Base-by-base conservation (phyloP, 2,113 vertebrate species). In the Calidris pygmaea region DNA sequence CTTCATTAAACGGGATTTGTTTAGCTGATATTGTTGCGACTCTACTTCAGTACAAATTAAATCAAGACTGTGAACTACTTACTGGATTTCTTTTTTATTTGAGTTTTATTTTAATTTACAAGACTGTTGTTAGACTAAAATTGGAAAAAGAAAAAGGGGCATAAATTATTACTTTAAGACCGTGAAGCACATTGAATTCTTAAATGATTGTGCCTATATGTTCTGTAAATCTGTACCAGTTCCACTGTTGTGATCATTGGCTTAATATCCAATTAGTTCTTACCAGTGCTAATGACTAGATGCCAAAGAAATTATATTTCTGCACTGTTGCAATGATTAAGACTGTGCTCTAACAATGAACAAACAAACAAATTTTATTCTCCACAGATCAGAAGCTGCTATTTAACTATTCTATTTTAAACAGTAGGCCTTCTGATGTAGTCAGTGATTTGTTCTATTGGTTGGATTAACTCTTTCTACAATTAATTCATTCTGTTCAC, bases 191-290 rank as follows among this genome's bases (percentile, higher is more conserved):
- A 53, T 8, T 70, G n/a, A 85, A 84, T 53, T 90, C 26, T 81
- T 87, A 48, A 92, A 58, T 75, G 3, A 32, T 80, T 56, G 18
- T 50, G 13, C 1, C 29, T 52, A 24, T 70, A 73, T 39, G 2
- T 85, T 94, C 47, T 48, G 14, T 84, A 75, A 88, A 86, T 92
- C 27, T 78, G 58, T 27, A 81, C 52, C 47, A 88, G 79, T 89
- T 94, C 52, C 47, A 84, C 45, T 76, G 26, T 76, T 13, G 5
- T 86, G 79, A 90, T n/a, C 50, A 68, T 9, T 86, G 56, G 17
- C 11, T 91, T 95, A 90, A 81, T 76, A 67, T 63, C 56, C 52
- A 95, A 67, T 90, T 71, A 89, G 45, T 91, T 58, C 59, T 89
- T 94, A 93, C 18, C 35, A 78, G 34, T 60, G 56, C 3, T 95